Conservation (phyloP, 1,140 invertebrate genomes). For the Drosophila parvula region DNA sequence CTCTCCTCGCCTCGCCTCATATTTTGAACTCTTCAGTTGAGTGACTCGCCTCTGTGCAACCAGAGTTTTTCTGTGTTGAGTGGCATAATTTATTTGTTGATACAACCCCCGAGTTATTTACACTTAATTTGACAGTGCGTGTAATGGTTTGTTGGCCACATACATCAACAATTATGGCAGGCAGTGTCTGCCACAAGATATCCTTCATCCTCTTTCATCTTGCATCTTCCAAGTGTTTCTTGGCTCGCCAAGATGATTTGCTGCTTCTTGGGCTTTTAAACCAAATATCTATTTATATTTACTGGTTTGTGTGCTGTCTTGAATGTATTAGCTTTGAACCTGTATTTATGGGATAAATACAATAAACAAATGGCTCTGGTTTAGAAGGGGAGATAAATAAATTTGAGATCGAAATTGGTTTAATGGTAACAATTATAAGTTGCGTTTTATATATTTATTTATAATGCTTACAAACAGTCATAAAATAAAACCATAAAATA, state of each 20-base stretch:
- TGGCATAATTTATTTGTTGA: conserved; percentile 73
- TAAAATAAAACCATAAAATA: too few species aligned
- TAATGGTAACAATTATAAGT: not conserved
- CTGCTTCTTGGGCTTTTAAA: not conserved
- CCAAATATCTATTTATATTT: conserved; percentile 8
- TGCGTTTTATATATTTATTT: not conserved
- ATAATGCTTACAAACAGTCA: too few species aligned
- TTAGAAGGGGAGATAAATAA: not conserved
- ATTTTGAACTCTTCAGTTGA: conserved; percentile 18
- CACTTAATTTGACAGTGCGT: conserved; percentile 77
- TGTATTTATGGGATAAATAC: conserved; percentile 19
- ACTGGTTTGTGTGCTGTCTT: not conserved
- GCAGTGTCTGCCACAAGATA: conserved; percentile 11
- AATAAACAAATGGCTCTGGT: conserved; percentile 17
- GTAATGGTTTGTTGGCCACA: conserved; percentile 49
- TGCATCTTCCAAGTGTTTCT: conserved; percentile 20
- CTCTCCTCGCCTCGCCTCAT: not conserved
- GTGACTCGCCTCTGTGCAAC: conserved; percentile 17
- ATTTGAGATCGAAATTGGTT: not conserved
- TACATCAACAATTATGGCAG: conserved; percentile 8
- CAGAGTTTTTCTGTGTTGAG: conserved; percentile 44
- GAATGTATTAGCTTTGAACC: not conserved
- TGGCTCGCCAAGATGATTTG: conserved; percentile 14
- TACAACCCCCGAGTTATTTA: conserved; percentile 71
- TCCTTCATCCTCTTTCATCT: not conserved